Evolutionary conservation across 1,140 invertebrate species (phyloP), one percentile per base, ranked within the genome.

Genomic region (Harpegnathos saltator): DNA sequence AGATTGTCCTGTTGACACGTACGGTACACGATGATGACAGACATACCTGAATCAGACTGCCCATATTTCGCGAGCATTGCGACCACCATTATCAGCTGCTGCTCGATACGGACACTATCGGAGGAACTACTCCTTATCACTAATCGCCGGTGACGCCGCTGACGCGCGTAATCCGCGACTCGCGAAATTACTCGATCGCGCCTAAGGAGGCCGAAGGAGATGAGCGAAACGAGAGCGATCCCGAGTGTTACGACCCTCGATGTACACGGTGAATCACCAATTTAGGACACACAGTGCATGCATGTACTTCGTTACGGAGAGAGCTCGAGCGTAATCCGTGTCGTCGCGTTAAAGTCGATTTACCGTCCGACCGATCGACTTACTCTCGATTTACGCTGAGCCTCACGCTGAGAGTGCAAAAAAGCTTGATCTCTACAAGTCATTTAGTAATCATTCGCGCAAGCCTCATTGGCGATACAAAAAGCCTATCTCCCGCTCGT

Each of bases 1-100:
- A 33, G 29, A 33, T 5, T 33, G 9, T 44, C 38, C 38, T 44
- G 4, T 9, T 11, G 38, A 44, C 9, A 17, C 15, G 24, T 52
- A n/a, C 19, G 12, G 48, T 29, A n/a, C n/a, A n/a, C n/a, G 22
- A 69, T 69, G 44, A 24, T 50, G 38, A 58, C n/a, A 74, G 54
- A 85, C 89, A 22, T 91, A 93, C 92, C 92, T 90, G 90, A 82
- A 82, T 92, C 88, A 29, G 83, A 77, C 48, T 89, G 82, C 29
- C 84, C 88, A 75, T 92, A 92, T 38, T 91, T 87, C 26, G 91
- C 82, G 59, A 91, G 85, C 92, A 92, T 92, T 52, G 90, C 91
- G 74, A 92, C 73, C 65, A 92, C 91, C 90, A 93, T 92, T 80
- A 14, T 78, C 80, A 84, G 62, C 58, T 68, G 26, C 1, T 80